Evolutionary conservation across 2,888 invertebrate species (phyloP).

Genomic region (Drosophila formosana): DNA sequence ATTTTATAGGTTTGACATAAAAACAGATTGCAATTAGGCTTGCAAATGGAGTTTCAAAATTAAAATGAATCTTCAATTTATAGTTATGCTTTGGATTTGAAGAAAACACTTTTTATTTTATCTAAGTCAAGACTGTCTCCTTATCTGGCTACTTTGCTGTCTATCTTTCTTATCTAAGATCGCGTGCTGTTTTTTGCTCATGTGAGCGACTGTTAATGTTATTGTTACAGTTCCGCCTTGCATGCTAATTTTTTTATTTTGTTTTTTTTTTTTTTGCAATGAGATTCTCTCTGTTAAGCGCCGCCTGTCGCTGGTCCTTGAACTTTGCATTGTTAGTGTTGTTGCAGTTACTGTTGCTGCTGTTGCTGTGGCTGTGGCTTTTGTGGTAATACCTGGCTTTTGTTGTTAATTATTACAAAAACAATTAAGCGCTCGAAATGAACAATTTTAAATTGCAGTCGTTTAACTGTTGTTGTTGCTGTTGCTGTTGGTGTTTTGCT

Average conservation of each 20-base stretch:
- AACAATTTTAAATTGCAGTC: constrained; percentile 78
- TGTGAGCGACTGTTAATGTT: constrained; percentile 42
- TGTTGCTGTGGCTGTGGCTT: constrained; percentile 28
- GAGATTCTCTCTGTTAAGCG: constrained; percentile 33
- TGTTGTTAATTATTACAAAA: constrained; percentile 77
- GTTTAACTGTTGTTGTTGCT: constrained; percentile 61
- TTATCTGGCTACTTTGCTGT: neutral
- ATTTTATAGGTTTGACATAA: neutral
- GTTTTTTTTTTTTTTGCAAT: constrained; percentile 2
- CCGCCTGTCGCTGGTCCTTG: constrained; percentile 54
- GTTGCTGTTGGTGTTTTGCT: constrained; percentile 37
- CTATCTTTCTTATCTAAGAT: constrained; percentile 4
- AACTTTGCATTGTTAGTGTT: constrained; percentile 51
- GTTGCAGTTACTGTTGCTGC: constrained; percentile 26
- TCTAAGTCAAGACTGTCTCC: neutral
- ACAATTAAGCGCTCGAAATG: constrained; percentile 70
- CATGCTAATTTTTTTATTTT: constrained; percentile 40
- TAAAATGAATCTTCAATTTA: neutral
- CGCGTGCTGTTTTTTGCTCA: neutral
- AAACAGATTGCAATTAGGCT: neutral
- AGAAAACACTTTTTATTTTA: neutral
- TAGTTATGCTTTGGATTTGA: neutral
- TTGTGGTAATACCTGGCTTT: constrained; percentile 44
- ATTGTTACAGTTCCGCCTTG: constrained; percentile 43
- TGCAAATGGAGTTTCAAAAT: neutral